phyloP scores from a whole-genome alignment of 2,888 invertebrate species.

The Archips xylosteana region DNA sequence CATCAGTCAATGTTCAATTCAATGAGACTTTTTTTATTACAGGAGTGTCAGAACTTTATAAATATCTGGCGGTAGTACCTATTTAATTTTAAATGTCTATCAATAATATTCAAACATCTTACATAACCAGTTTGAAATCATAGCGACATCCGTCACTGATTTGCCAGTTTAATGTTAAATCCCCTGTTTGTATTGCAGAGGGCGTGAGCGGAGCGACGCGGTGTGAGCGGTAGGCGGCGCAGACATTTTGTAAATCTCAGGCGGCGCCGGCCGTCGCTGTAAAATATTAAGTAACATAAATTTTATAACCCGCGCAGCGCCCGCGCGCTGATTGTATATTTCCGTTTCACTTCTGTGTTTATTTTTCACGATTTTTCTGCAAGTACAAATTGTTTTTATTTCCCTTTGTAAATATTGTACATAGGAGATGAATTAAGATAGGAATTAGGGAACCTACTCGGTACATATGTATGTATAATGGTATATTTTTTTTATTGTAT shows the following conservation, averaged over 20 bases:
- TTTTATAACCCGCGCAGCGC: constrained; percentile 60
- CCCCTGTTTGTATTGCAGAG: constrained; percentile 58
- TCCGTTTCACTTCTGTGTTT: constrained; percentile 69
- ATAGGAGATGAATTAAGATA: constrained; percentile 72
- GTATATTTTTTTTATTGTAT: constrained; percentile 77
- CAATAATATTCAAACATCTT: too few relatives aligned
- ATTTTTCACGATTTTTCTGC: constrained; percentile 81
- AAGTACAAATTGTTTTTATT: constrained; percentile 86
- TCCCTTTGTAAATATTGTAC: constrained; percentile 85
- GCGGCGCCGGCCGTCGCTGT: constrained; percentile 60
- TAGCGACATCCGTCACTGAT: neutral
- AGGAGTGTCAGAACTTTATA: too few relatives aligned
- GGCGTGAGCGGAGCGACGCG: constrained; percentile 58
- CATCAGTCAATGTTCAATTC: too few relatives aligned
- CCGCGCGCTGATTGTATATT: constrained; percentile 71
- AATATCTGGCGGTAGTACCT: too few relatives aligned
- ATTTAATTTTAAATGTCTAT: too few relatives aligned
- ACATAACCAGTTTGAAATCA: too few relatives aligned
- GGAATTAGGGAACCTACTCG: constrained; percentile 67
- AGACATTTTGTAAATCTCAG: constrained; percentile 75
- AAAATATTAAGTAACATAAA: constrained; percentile 59
- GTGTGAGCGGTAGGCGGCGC: constrained; percentile 70
- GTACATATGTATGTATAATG: constrained; percentile 73
- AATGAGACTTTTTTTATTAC: too few relatives aligned
- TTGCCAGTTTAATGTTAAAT: neutral